A percentile compares a stretch with the other conserved stretches of the same genome.
These are phyloP conservation scores for Tarsius wallacei DNA, from an alignment of 2,797 vertebrate species.

Conservation along the genomic window DNA sequence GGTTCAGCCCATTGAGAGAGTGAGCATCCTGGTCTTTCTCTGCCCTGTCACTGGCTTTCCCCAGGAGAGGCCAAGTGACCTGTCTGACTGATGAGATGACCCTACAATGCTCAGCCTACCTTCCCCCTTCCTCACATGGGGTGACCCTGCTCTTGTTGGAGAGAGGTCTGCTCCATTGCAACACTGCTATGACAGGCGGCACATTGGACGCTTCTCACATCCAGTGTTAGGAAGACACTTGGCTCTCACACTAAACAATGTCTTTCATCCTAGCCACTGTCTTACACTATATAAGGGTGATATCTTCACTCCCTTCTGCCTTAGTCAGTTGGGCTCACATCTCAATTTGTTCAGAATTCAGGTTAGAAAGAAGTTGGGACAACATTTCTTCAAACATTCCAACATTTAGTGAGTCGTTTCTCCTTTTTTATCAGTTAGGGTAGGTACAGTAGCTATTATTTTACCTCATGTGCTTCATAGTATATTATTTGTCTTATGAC, in stretches of 20 bases:
- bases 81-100: neutral
- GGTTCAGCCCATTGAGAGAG: too few species aligned
- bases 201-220: fast-evolving
- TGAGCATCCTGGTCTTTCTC: neutral
- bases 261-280: neutral
- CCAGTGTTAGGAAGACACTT: neutral
- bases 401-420: neutral
- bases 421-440: neutral
- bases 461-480: neutral
- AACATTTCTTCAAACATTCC: neutral
- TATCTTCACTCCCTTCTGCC: neutral
- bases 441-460: neutral
- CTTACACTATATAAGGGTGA: neutral
- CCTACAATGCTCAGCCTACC: too few species aligned
- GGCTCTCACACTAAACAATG: neutral
- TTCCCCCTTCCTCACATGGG: neutral
- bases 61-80: neutral
- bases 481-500: neutral
- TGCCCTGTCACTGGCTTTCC: neutral
- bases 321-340: too few species aligned
- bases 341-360: slow-evolving; percentile 21
- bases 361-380: neutral
- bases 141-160: neutral
- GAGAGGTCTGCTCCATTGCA: too few species aligned
- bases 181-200: too few species aligned